phyloP scores from a whole-genome alignment of 2,797 vertebrate genomes.

The Premnoplex brunnescens region DNA sequence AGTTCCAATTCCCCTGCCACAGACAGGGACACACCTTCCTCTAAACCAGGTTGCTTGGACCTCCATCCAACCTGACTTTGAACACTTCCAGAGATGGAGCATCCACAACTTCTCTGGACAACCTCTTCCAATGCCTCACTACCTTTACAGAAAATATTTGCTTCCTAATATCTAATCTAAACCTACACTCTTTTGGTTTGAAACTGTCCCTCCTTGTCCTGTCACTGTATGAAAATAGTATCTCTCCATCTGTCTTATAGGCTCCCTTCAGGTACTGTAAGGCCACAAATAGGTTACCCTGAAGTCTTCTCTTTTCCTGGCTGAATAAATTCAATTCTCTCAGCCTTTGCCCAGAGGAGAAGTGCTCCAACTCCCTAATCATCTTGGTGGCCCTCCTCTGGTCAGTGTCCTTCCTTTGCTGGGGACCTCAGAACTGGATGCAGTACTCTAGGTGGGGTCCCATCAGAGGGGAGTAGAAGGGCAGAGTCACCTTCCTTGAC shows the following conservation, averaged over 20 bases:
- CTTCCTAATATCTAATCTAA: neutral
- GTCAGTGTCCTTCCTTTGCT: neutral
- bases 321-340: neutral
- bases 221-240: neutral
- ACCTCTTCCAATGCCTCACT: neutral
- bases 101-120: neutral
- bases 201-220: neutral
- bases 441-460: neutral
- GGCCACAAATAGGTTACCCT: neutral
- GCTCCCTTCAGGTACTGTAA: neutral
- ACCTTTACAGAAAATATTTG: neutral
- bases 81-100: neutral
- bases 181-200: neutral
- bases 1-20: neutral
- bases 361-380: neutral
- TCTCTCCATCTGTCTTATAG: neutral
- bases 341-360: neutral
- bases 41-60: neutral
- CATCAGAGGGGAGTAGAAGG: neutral
- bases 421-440: neutral
- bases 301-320: neutral
- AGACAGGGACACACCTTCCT: neutral
- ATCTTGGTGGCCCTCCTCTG: neutral
- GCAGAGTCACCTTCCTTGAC: neutral
- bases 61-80: neutral